phyloP scores from a whole-genome alignment of 2,888 invertebrate species.

The Polylopha cassiicola region DNA sequence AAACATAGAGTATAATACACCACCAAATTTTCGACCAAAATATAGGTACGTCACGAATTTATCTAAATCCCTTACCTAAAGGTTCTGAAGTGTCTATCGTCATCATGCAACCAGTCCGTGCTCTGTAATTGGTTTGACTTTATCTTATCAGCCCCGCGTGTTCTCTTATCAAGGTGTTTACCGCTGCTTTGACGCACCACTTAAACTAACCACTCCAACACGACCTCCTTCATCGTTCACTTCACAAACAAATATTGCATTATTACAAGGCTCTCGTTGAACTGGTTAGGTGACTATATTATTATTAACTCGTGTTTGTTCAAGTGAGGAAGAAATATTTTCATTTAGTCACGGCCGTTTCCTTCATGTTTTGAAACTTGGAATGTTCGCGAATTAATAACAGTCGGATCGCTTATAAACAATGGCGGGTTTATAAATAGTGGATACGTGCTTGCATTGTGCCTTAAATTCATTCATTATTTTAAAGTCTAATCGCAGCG shows the following conservation, averaged over 20 bases:
- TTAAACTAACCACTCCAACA: constrained; percentile 5
- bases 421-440: constrained; percentile 14
- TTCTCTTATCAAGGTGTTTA: constrained; percentile 44
- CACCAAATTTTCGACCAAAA: too few relatives aligned
- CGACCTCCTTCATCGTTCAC: background rate
- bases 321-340: constrained; percentile 58
- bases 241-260: background rate
- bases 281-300: constrained; percentile 25
- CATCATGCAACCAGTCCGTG: constrained; percentile 38
- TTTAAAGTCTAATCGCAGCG: too few relatives aligned
- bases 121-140: constrained; percentile 44
- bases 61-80: constrained; percentile 31
- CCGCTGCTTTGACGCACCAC: constrained; percentile 35
- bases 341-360: constrained; percentile 44
- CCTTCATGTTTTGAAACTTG: constrained; percentile 49
- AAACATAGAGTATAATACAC: too few relatives aligned
- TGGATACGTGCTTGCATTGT: too few relatives aligned
- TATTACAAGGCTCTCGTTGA: constrained; percentile 5
- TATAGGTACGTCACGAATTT: constrained; percentile 1
- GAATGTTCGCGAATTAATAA: constrained; percentile 47
- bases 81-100: constrained; percentile 10
- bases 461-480: too few relatives aligned
- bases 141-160: constrained; percentile 47
- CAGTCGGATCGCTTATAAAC: constrained; percentile 29
- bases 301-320: constrained; percentile 41